These are phyloP conservation scores for Cheirogaleus medius DNA, from an alignment of 2,113 vertebrate genomes.

Conservation along the genomic window DNA sequence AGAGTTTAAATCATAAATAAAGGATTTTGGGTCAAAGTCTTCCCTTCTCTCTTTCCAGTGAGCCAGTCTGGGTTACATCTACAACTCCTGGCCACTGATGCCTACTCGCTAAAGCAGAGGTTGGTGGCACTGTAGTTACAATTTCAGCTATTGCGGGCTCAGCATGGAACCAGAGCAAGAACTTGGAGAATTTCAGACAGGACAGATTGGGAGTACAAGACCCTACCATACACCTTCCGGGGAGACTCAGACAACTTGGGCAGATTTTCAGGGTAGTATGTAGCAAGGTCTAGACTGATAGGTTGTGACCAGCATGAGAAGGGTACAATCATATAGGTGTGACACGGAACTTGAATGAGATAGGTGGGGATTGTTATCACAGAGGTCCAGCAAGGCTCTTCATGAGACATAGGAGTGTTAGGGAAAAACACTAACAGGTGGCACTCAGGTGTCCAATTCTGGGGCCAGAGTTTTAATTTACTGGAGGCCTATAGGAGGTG, in stretches of 20 bases:
- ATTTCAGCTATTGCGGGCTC: neutral
- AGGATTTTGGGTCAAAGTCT: neutral
- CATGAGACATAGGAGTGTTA: neutral
- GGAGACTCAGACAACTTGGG: neutral
- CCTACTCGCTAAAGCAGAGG: neutral
- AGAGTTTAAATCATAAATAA: conserved; percentile 14
- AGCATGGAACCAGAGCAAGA: neutral
- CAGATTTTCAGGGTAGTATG: neutral
- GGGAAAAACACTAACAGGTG: neutral
- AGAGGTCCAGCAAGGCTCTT: neutral
- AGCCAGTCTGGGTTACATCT: neutral
- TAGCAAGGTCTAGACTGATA: neutral
- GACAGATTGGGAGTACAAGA: neutral
- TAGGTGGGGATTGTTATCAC: neutral
- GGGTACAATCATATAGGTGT: neutral
- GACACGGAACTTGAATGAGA: neutral
- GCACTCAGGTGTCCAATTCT: neutral
- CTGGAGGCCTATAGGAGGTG: neutral
- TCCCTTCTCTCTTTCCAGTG: neutral
- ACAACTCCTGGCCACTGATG: neutral
- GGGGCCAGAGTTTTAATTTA: neutral
- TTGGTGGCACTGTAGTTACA: neutral
- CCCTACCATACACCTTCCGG: neutral
- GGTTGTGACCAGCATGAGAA: neutral
- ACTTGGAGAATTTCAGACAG: neutral